Evolutionary conservation across 2,113 vertebrate genomes (phyloP).

Genomic region (Prunella himalayana): DNA sequence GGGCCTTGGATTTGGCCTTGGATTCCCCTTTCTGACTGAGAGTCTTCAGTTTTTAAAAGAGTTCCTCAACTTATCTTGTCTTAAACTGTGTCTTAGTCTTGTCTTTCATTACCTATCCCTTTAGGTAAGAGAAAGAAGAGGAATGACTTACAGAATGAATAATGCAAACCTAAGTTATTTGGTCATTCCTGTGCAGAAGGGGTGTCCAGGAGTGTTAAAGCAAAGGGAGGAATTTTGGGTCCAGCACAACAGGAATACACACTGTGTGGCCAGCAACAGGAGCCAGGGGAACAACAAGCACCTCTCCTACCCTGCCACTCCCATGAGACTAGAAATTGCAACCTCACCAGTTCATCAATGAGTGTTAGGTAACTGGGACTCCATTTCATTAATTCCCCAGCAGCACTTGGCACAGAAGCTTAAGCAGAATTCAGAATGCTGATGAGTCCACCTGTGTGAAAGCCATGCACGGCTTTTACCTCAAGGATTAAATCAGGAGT

Average conservation of each 20-base stretch:
- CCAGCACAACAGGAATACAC: not conserved
- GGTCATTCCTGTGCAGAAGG: not conserved
- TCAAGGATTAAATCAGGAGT: not conserved
- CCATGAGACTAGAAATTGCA: not conserved
- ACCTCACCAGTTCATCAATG: not conserved
- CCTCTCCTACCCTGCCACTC: not conserved
- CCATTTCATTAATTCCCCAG: not conserved
- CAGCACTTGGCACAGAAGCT: not conserved
- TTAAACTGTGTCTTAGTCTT: not conserved
- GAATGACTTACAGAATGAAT: not conserved
- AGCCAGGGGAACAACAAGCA: not conserved
- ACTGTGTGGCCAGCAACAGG: not conserved
- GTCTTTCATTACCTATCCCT: not conserved
- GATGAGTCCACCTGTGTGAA: not conserved
- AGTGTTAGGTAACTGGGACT: not conserved
- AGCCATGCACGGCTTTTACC: not conserved
- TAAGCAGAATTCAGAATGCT: not conserved
- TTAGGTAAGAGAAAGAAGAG: not conserved
- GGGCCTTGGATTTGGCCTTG: not conserved
- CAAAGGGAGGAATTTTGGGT: not conserved
- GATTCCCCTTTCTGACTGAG: not conserved
- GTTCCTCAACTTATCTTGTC: not conserved
- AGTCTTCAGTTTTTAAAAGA: not conserved
- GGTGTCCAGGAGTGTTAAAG: not conserved
- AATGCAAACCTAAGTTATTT: not conserved